Evolutionary conservation across 2,113 vertebrate genomes (phyloP), one percentile per base, ranked within the genome.

Genomic region (Osmerus eperlanus): DNA sequence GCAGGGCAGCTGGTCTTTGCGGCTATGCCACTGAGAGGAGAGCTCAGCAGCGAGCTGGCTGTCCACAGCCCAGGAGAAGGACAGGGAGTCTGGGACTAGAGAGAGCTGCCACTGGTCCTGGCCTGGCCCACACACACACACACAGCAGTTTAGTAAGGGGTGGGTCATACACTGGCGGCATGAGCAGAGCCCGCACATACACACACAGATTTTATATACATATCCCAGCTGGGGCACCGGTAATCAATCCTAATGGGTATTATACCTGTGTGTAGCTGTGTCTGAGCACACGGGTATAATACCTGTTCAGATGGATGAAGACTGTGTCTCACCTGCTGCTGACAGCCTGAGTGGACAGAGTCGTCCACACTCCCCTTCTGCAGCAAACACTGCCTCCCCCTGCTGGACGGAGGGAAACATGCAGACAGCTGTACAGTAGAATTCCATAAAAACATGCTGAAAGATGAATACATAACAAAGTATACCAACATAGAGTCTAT

Each of bases 271-370:
- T 47, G 9, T 9, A 8, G 41, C 41, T 12, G 41, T 47, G 41
- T 47, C 41, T 47, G 41, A 47, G 41, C 19, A 60, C 15, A 69
- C 19, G 60, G 3, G 23, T 28, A 52, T 6, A 47, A 11, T 47
- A 47, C 2, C 8, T 47, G 41, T 47, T 9, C 9, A 11, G 41
- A 9, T 47, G 6, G 41, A 2, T 47, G 2, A 12, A 12, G 41
- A 47, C 41, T 47, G 41, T 32, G 16, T 65, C 88, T 88, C 89
- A 98, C 97, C 95, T 89, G 92, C 74, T 83, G 93, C 92, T 75
- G 95, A 94, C 73, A 94, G 90, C 78, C 90, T 92, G 76, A 99
- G 90, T 70, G 94, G 94, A 85, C 95, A 97, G 60, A 94, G 93
- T 75, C 89, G 90, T 80, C 93, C 95, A 90, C 96, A 97, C 82